A percentile compares a stretch with the other conserved stretches of the same genome.
Evolutionary conservation across 2,113 vertebrate genomes (phyloP).

Genomic region (Poecilia latipinna): DNA sequence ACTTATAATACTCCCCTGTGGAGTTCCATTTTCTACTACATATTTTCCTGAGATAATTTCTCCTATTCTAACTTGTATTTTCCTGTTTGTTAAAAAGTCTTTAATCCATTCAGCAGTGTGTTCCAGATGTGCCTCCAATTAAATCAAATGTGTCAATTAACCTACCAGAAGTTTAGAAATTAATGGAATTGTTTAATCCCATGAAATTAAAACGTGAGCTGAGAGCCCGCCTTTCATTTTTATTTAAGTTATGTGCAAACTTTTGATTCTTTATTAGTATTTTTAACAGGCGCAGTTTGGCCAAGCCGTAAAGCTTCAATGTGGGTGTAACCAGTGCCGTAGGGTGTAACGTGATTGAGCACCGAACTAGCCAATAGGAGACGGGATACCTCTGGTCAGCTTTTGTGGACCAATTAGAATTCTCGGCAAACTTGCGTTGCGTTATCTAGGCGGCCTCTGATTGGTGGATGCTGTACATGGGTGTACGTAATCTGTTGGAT

Average conservation of each 20-base stretch:
- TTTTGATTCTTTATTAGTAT: not conserved
- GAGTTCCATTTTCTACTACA: too few relatives aligned
- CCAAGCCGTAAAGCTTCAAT: not conserved
- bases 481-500: not conserved
- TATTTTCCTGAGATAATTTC: too few relatives aligned
- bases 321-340: not conserved
- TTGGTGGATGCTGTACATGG: conserved; percentile 21
- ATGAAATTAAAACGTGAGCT: not conserved
- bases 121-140: too few relatives aligned
- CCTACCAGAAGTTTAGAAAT: not conserved
- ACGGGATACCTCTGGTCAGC: conserved; percentile 61
- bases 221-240: too few relatives aligned
- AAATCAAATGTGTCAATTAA: too few relatives aligned
- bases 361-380: conserved; percentile 34
- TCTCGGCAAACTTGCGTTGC: not conserved
- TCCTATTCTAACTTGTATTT: too few relatives aligned
- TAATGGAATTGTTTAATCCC: not conserved
- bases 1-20: too few relatives aligned
- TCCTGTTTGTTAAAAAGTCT: too few relatives aligned
- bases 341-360: conserved; percentile 30
- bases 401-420: conserved; percentile 66
- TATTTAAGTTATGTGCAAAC: too few relatives aligned
- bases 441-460: conserved; percentile 13
- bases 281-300: not conserved
- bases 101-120: too few relatives aligned